Evolutionary conservation across 1,140 invertebrate species (phyloP).

Genomic region (Philaenus spumarius): DNA sequence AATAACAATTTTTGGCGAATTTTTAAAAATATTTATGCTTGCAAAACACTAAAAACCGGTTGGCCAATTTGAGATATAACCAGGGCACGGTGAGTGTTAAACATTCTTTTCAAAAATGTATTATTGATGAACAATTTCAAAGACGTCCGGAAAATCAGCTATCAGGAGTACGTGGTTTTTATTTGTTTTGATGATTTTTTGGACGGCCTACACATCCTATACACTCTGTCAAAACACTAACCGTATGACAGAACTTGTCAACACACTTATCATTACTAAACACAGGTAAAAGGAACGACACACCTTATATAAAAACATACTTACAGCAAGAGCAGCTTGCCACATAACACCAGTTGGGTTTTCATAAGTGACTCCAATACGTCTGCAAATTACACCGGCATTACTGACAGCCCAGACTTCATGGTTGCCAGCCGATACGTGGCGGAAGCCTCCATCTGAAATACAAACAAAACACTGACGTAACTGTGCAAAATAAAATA

Average conservation of each 20-base stretch:
- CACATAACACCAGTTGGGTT: constrained; percentile 67
- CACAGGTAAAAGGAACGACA: neutral
- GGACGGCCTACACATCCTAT: too few relatives aligned
- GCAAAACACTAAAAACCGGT: too few relatives aligned
- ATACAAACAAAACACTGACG: too few relatives aligned
- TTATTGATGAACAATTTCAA: too few relatives aligned
- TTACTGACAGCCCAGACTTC: constrained; percentile 67
- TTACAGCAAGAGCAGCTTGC: constrained; percentile 59
- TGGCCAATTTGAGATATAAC: too few relatives aligned
- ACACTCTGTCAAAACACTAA: too few relatives aligned
- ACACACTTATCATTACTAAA: neutral
- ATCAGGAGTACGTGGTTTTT: neutral
- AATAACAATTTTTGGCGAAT: too few relatives aligned
- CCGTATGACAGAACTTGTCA: too few relatives aligned
- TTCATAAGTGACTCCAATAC: constrained; percentile 60
- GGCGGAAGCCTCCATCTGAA: constrained; percentile 35
- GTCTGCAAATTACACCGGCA: constrained; percentile 61
- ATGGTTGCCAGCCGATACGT: constrained; percentile 52
- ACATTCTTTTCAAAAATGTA: too few relatives aligned
- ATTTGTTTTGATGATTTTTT: neutral
- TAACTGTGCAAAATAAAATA: too few relatives aligned
- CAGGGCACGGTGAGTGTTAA: too few relatives aligned
- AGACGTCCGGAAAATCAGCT: neutral
- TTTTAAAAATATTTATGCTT: too few relatives aligned
- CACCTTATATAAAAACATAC: neutral